phyloP scores from a whole-genome alignment of 2,797 vertebrate genomes.

The Bradypus variegatus region DNA sequence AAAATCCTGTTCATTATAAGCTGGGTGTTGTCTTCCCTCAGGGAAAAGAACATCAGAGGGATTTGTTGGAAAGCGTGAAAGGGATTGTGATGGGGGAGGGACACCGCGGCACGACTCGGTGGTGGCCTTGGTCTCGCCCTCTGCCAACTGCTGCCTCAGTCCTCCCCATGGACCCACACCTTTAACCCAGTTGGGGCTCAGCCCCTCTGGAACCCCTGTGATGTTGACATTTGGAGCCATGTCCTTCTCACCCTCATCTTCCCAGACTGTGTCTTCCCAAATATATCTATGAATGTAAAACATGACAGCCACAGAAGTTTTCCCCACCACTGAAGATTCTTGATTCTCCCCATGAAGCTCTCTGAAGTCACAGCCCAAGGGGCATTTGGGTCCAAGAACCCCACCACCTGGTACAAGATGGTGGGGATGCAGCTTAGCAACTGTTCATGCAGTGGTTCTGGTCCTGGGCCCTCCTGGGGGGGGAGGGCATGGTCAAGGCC shows the following conservation, averaged over 20 bases:
- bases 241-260: background rate
- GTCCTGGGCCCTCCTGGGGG: background rate
- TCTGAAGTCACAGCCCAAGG: background rate
- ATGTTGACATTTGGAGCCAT: too few species aligned
- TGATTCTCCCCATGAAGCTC: background rate
- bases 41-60: background rate
- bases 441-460: background rate
- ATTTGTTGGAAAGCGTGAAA: background rate
- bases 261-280: background rate
- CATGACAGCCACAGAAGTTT: too few species aligned
- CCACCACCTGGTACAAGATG: background rate
- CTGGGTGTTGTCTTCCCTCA: background rate
- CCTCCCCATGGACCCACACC: background rate
- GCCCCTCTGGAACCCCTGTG: rapidly evolving
- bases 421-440: background rate
- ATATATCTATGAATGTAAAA: background rate
- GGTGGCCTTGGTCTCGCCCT: background rate
- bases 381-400: background rate
- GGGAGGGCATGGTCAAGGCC: background rate
- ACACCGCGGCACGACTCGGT: background rate
- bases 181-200: background rate
- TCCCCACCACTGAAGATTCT: background rate
- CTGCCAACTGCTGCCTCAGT: background rate
- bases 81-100: background rate
- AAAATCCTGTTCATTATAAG: background rate